These are phyloP conservation scores for Sapayoa aenigma DNA, from an alignment of 2,113 vertebrate species.

Conservation along the genomic window DNA sequence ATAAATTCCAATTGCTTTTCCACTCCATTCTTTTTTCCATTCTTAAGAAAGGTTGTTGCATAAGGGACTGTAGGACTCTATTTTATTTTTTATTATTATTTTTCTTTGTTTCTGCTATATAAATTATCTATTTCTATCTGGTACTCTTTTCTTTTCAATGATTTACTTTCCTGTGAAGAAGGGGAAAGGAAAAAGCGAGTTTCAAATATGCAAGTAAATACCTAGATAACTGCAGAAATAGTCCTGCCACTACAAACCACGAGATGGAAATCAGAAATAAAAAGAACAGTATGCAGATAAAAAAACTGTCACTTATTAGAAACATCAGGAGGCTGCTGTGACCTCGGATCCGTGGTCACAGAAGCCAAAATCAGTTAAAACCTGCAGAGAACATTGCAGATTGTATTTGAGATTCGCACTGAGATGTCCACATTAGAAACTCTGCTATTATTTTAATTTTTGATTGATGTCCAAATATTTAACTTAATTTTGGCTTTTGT, in stretches of 20 bases:
- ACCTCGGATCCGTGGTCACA: neutral
- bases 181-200: neutral
- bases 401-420: neutral
- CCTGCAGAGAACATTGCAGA: neutral
- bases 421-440: neutral
- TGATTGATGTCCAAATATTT: slow-evolving; percentile 1
- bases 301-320: neutral
- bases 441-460: slow-evolving; percentile 3
- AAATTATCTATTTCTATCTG: slow-evolving; percentile 11
- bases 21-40: slow-evolving; percentile 40
- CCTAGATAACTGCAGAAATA: neutral
- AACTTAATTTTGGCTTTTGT: neutral
- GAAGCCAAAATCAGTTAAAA: slow-evolving; percentile 14
- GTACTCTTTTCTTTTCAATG: neutral
- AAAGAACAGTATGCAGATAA: neutral
- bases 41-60: slow-evolving; percentile 19
- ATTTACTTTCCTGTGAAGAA: slow-evolving; percentile 1
- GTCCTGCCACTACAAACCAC: neutral
- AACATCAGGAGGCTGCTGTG: neutral
- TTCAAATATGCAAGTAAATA: slow-evolving; percentile 7
- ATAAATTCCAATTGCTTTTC: slow-evolving; percentile 59
- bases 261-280: neutral
- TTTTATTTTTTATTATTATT: neutral
- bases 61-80: neutral
- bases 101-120: neutral